Evolutionary conservation across 2,888 invertebrate species (phyloP).

Genomic region (Meganola albula): DNA sequence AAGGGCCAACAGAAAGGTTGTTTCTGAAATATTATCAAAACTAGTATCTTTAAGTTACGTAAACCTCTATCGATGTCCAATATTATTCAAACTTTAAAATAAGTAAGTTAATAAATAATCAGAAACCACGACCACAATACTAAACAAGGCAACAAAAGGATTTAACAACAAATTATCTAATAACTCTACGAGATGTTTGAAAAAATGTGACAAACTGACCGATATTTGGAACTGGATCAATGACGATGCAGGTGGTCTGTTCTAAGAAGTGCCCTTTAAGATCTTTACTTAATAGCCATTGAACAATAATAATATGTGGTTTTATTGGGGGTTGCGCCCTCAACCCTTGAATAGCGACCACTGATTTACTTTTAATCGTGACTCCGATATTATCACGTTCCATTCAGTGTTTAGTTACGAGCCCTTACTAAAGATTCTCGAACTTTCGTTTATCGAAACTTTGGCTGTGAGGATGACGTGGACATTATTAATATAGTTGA

Average conservation of each 20-base stretch:
- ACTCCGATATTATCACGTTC: constrained; percentile 57
- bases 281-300: constrained; percentile 45
- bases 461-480: too few species aligned
- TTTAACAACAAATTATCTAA: constrained; percentile 59
- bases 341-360: constrained; percentile 48
- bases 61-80: too few species aligned
- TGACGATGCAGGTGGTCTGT: constrained; percentile 65
- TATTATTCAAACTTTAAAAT: too few species aligned
- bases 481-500: too few species aligned
- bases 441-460: constrained; percentile 6
- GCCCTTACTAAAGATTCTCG: constrained; percentile 23
- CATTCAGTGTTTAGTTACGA: constrained; percentile 63
- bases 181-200: constrained; percentile 37
- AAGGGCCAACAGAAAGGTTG: too few species aligned
- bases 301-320: constrained; percentile 37
- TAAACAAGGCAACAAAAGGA: constrained; percentile 35
- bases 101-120: constrained; percentile 26
- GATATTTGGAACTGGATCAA: constrained; percentile 55
- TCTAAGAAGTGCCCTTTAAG: constrained; percentile 62
- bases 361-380: constrained; percentile 72
- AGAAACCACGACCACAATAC: constrained; percentile 16
- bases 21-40: too few species aligned
- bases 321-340: constrained; percentile 51
- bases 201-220: constrained; percentile 45
- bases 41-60: too few species aligned